Evolutionary conservation across 2,888 invertebrate species (phyloP).

Genomic region (Drosophila hawaiiensis): DNA sequence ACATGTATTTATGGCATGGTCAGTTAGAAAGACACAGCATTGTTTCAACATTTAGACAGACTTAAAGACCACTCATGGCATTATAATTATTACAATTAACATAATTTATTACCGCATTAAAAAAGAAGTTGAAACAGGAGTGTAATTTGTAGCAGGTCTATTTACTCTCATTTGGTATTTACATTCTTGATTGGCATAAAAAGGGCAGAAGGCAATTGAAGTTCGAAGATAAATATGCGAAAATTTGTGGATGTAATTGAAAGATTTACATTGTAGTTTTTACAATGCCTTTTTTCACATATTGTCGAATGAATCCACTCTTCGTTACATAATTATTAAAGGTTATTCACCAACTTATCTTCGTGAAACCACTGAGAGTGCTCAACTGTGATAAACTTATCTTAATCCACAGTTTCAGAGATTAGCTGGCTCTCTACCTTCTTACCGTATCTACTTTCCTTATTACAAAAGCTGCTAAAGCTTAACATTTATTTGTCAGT

Average conservation of each 20-base stretch:
- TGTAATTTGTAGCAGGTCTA: background rate
- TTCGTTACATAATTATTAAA: background rate
- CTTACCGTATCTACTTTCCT: too few species aligned
- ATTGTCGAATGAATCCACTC: background rate
- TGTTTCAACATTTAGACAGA: conserved; percentile 57
- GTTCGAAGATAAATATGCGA: background rate
- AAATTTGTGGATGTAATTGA: background rate
- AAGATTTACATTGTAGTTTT: background rate
- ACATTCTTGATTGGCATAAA: background rate
- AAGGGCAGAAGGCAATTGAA: background rate
- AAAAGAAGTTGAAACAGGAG: fast-evolving
- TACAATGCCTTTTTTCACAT: background rate
- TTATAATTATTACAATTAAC: conserved; percentile 32
- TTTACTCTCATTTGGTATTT: background rate
- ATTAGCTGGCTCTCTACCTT: background rate
- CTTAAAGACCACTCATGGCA: conserved; percentile 1
- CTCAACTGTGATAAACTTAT: background rate
- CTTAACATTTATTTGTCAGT: background rate
- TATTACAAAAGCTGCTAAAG: too few species aligned
- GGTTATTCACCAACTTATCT: background rate
- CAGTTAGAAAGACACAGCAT: conserved; percentile 21
- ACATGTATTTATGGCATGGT: conserved; percentile 9
- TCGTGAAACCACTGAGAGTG: background rate
- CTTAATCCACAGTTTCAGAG: background rate
- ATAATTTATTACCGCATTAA: background rate